Evolutionary conservation across 2,888 invertebrate genomes (phyloP).

Genomic region (Hedychridium roseum): DNA sequence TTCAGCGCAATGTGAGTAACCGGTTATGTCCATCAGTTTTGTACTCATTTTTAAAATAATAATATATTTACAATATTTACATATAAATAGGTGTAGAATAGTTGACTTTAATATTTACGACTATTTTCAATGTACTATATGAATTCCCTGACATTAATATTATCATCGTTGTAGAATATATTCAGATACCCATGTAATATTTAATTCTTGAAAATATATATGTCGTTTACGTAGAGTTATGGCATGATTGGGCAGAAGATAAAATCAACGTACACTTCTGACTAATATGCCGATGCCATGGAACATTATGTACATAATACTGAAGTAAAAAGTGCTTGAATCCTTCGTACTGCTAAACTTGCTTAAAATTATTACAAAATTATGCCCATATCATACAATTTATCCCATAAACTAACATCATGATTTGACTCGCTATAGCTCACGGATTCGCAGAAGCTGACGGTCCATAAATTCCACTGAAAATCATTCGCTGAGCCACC

Average conservation of each 20-base stretch:
- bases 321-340: conserved; percentile 16
- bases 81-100: conserved; percentile 12
- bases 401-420: neutral
- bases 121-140: no score
- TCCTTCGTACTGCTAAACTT: neutral
- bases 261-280: conserved; percentile 3
- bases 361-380: neutral
- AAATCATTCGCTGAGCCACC: neutral
- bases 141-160: no score
- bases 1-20: no score
- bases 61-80: conserved; percentile 44
- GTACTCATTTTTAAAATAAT: no score
- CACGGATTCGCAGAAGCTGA: no score
- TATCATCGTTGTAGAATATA: no score
- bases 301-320: conserved; percentile 18
- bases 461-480: neutral
- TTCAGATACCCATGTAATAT: no score
- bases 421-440: no score
- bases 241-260: neutral
- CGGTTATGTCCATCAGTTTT: no score
- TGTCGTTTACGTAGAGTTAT: neutral
- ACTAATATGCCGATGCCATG: neutral
- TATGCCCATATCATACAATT: neutral
- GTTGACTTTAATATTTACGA: no score
- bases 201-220: no score